Evolutionary conservation across 2,888 invertebrate species (phyloP).

Genomic region (Sesia apiformis): DNA sequence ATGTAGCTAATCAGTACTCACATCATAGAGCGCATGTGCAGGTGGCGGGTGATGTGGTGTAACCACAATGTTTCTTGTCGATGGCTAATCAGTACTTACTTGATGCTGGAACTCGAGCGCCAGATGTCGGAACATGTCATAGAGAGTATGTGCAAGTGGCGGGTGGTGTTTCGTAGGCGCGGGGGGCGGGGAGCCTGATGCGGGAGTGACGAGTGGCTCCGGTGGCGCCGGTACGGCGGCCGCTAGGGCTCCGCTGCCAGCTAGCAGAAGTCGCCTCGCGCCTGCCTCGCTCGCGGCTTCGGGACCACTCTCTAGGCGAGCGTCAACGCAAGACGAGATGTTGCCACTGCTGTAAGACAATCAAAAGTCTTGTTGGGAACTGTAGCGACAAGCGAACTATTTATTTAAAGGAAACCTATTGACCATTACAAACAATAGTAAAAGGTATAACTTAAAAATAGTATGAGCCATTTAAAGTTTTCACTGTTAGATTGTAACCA

Average conservation of each 20-base stretch:
- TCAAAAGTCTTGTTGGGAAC: constrained; percentile 30
- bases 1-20: constrained; percentile 28
- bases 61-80: no score
- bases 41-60: no score
- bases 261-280: constrained; percentile 79
- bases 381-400: constrained; percentile 38
- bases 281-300: constrained; percentile 85
- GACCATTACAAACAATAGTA: no score
- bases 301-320: constrained; percentile 84
- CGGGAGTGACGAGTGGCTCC: constrained; percentile 19
- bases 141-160: constrained; percentile 50
- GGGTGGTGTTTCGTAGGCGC: constrained; percentile 20
- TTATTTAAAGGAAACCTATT: no score
- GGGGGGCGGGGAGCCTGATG: constrained; percentile 17
- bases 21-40: no score
- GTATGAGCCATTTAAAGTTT: no score
- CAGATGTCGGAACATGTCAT: constrained; percentile 66
- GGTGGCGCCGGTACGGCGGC: constrained; percentile 57
- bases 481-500: no score
- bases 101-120: constrained; percentile 64
- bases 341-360: constrained; percentile 19
- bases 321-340: constrained; percentile 58
- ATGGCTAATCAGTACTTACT: no score
- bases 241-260: constrained; percentile 77
- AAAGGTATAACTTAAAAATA: no score